Conservation (phyloP, 1,140 invertebrate species). For the Adoxophyes honmai region DNA sequence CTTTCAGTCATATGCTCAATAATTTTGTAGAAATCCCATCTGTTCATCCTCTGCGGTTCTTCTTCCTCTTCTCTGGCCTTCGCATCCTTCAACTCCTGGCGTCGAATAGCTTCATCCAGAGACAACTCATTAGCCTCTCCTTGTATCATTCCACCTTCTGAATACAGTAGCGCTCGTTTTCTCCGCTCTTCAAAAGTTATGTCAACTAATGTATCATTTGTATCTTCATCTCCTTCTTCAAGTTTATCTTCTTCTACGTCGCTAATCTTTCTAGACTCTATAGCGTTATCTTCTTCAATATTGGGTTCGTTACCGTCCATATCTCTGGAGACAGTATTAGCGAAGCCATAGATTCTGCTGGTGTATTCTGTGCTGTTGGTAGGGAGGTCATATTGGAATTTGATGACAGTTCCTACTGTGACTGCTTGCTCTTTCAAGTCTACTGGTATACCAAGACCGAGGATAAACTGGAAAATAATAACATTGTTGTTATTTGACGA, state of each 20-base stretch:
- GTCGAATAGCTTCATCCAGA: constrained; percentile 58
- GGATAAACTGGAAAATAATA: constrained; percentile 77
- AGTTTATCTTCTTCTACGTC: constrained; percentile 24
- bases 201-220: constrained; percentile 57
- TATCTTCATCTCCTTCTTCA: constrained; percentile 26
- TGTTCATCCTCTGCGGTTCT: constrained; percentile 66
- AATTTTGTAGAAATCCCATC: constrained; percentile 82
- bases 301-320: constrained; percentile 39
- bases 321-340: constrained; percentile 60
- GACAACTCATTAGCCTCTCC: constrained; percentile 40
- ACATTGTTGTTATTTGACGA: too few relatives aligned
- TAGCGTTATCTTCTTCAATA: constrained; percentile 26
- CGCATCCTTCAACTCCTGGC: constrained; percentile 58
- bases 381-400: constrained; percentile 80
- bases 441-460: constrained; percentile 81
- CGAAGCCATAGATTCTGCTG: constrained; percentile 77
- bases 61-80: constrained; percentile 47
- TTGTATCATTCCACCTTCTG: constrained; percentile 53
- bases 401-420: constrained; percentile 81
- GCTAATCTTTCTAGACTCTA: constrained; percentile 17
- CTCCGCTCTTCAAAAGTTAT: constrained; percentile 58
- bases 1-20: constrained; percentile 76
- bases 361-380: constrained; percentile 79
- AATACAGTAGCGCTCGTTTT: constrained; percentile 50
- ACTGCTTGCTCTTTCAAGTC: constrained; percentile 80